Conservation (phyloP, 2,888 invertebrate genomes). For the Macaria notata region DNA sequence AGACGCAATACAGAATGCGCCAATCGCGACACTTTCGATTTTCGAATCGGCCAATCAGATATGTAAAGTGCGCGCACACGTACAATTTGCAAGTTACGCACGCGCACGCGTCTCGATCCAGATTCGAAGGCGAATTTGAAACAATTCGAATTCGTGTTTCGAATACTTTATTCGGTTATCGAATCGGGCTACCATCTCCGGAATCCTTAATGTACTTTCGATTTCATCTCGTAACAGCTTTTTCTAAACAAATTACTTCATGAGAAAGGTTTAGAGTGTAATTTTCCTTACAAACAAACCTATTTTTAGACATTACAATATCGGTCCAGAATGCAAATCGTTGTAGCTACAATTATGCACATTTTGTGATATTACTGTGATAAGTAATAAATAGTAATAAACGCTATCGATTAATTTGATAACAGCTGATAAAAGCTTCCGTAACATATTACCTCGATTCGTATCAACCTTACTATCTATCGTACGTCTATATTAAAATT, state of each 20-base stretch:
- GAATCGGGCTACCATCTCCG: conserved; percentile 36
- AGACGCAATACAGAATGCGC: conserved; percentile 46
- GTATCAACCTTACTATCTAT: too few relatives aligned
- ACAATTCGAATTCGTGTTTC: conserved; percentile 44
- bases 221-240: conserved; percentile 46
- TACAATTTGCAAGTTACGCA: conserved; percentile 20
- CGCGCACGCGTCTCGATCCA: conserved; percentile 27
- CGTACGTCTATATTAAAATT: conserved; percentile 8
- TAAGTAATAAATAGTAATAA: too few relatives aligned
- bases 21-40: conserved; percentile 59
- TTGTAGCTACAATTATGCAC: too few relatives aligned
- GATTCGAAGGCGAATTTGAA: conserved; percentile 34
- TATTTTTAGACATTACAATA: too few relatives aligned
- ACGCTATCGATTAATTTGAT: conserved; percentile 1
- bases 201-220: conserved; percentile 61
- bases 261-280: too few relatives aligned
- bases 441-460: conserved; percentile 4
- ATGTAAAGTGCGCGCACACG: conserved; percentile 25
- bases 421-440: conserved; percentile 11
- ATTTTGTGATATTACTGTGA: too few relatives aligned
- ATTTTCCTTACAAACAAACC: too few relatives aligned
- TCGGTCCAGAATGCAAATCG: too few relatives aligned
- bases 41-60: conserved; percentile 47
- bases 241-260: too few relatives aligned
- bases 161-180: conserved; percentile 51